Percentiles rank a stretch among this genome's conserved stretches.
phyloP scores from a whole-genome alignment of 2,888 invertebrate genomes.

The Stramonita haemastoma region DNA sequence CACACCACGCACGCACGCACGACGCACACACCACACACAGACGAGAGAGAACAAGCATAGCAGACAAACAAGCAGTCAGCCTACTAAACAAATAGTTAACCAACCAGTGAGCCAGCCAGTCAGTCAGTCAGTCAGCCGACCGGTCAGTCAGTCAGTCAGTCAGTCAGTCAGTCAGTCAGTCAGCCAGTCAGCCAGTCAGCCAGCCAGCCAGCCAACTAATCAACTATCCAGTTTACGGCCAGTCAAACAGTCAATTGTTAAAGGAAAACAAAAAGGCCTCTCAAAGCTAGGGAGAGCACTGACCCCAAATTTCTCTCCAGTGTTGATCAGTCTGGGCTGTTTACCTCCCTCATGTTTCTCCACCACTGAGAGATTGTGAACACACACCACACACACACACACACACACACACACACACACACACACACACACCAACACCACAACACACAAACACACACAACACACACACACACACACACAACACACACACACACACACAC shows the following conservation, averaged over 20 bases:
- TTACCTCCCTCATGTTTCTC: slow-evolving; percentile 67
- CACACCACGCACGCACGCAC: background rate
- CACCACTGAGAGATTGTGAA: slow-evolving; percentile 56
- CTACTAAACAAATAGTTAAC: no score
- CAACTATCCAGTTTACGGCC: background rate
- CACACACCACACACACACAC: slow-evolving; percentile 5
- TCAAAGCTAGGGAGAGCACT: slow-evolving; percentile 40
- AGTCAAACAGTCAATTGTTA: background rate
- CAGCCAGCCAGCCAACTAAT: background rate
- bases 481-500: slow-evolving; percentile 16
- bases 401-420: slow-evolving; percentile 18
- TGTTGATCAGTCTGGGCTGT: slow-evolving; percentile 65
- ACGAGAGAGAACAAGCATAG: no score
- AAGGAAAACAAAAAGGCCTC: background rate
- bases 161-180: background rate
- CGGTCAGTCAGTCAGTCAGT: background rate
- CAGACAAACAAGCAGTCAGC: no score
- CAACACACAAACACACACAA: background rate
- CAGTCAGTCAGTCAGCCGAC: background rate
- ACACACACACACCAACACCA: background rate
- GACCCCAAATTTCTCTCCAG: slow-evolving; percentile 72
- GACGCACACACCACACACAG: background rate
- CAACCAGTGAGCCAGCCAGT: background rate
- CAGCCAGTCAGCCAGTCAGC: background rate
- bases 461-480: slow-evolving; percentile 8